These are phyloP conservation scores for Adelges cooleyi DNA, from an alignment of 1,140 invertebrate species.

Conservation along the genomic window DNA sequence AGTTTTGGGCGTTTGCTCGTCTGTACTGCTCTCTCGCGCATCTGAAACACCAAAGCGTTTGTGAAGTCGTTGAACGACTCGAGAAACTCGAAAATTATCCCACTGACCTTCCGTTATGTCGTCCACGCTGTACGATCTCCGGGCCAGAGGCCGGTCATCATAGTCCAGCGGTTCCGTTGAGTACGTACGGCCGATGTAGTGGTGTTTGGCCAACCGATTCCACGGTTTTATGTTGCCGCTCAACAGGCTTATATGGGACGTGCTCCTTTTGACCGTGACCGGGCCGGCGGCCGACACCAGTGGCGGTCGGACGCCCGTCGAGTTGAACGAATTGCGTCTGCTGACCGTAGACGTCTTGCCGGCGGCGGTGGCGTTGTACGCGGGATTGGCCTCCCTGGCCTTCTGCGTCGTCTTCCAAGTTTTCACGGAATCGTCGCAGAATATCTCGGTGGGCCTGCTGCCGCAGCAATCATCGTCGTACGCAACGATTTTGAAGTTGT, in stretches of 20 bases:
- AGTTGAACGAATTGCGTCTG: constrained; percentile 31
- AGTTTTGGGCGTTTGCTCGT: not conserved
- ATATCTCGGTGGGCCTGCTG: constrained; percentile 32
- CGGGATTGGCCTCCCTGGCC: constrained; percentile 28
- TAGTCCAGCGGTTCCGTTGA: constrained; percentile 8
- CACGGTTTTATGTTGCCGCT: constrained; percentile 27
- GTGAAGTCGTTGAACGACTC: not conserved
- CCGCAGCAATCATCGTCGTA: constrained; percentile 30
- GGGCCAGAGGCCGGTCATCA: not conserved
- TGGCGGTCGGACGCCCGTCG: not conserved
- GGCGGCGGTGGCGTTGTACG: not conserved
- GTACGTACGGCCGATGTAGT: not conserved
- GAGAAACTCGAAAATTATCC: not conserved
- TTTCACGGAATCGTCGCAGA: constrained; percentile 33
- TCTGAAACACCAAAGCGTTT: not conserved
- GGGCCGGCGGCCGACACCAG: not conserved
- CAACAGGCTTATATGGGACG: constrained; percentile 33
- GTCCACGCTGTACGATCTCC: constrained; percentile 16
- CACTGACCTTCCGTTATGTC: constrained; percentile 18
- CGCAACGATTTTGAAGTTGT: constrained; percentile 34
- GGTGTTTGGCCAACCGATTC: constrained; percentile 19
- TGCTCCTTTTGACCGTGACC: constrained; percentile 32
- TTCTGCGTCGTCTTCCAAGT: constrained; percentile 27
- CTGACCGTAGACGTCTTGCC: not conserved
- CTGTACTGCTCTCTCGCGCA: not conserved